These are phyloP conservation scores for Xiphias gladius DNA, from an alignment of 2,113 vertebrate genomes.

Conservation along the genomic window DNA sequence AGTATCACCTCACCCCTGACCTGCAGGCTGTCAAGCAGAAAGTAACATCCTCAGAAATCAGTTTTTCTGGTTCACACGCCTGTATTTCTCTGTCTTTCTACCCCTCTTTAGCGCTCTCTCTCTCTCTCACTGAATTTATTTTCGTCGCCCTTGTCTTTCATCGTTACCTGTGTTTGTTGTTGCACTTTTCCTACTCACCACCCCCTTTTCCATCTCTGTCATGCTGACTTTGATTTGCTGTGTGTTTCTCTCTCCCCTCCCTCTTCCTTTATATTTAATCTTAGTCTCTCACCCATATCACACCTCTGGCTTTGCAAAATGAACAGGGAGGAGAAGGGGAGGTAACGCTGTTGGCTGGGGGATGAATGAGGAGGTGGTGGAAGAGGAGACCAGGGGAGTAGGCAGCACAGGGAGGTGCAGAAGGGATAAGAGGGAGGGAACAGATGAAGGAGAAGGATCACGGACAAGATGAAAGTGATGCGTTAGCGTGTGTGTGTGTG, in stretches of 20 bases:
- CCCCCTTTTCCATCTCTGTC: conserved; percentile 57
- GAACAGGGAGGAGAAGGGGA: conserved; percentile 56
- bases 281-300: conserved; percentile 57
- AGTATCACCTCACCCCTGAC: conserved; percentile 49
- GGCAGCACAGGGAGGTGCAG: conserved; percentile 11
- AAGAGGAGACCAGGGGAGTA: conserved; percentile 18
- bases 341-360: conserved; percentile 40
- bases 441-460: conserved; percentile 40
- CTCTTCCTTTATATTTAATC: conserved; percentile 66
- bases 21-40: conserved; percentile 52
- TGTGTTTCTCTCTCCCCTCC: conserved; percentile 28
- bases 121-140: conserved; percentile 2
- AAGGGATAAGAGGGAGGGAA: conserved; percentile 33
- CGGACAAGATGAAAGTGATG: conserved; percentile 33
- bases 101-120: not conserved
- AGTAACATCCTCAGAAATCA: conserved; percentile 50
- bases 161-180: conserved; percentile 56
- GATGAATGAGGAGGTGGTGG: conserved; percentile 37
- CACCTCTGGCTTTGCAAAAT: conserved; percentile 67
- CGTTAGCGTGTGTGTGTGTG: not conserved
- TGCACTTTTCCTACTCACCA: conserved; percentile 40
- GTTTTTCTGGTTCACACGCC: not conserved
- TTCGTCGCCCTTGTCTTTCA: conserved; percentile 26
- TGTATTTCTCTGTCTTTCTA: not conserved
- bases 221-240: conserved; percentile 55